Evolutionary conservation across 2,888 invertebrate genomes (phyloP), one percentile per base, ranked within the genome.

Genomic region (Gortyna flavago): DNA sequence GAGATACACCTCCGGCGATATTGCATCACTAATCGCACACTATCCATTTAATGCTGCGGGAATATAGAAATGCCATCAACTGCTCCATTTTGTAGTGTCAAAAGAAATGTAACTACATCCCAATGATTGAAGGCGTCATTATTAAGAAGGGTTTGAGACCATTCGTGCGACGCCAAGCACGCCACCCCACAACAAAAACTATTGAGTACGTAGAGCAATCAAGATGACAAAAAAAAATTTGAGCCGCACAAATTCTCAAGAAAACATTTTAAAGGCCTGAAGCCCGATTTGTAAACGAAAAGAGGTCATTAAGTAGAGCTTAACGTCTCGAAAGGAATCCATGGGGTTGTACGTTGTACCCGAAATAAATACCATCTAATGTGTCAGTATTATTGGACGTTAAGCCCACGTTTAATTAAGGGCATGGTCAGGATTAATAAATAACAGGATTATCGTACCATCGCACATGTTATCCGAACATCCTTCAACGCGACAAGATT

Each of bases 381-480:
- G 89, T 91, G 92, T 91, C 91, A 91, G 91, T 86, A 88, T 92
- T 90, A 90, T 90, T 88, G 87, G 85, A 90, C 85, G 87, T 85
- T 90, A 91, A 92, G 90, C 91, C 91, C 90, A 83, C 86, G 87
- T 93, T 94, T 95, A 95, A 95, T 95, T 94, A 94, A 91, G 89
- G 89, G 85, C 88, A 90, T 84, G 88, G 90, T 87, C 87, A 90
- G 92, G 93, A 93, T 90, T 92, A 93, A 95, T 95, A 96, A 95
- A 96, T 95, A 94, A 94, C 91, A 88, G 93, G 94, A 95, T 96
- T 95, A 96, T 95, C 94, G 89, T 87, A 90, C 91, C 92, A 95
- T 95, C 95, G 93, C 91, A 87, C 87, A 87, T 89, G 90, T 91
- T 91, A 93, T 91, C 89, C 88, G 85, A 82, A 85, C 89, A 87